These are phyloP conservation scores for pig (Sus scrofa) DNA, from an alignment of 2,113 vertebrate species.

Conservation along the genomic window DNA sequence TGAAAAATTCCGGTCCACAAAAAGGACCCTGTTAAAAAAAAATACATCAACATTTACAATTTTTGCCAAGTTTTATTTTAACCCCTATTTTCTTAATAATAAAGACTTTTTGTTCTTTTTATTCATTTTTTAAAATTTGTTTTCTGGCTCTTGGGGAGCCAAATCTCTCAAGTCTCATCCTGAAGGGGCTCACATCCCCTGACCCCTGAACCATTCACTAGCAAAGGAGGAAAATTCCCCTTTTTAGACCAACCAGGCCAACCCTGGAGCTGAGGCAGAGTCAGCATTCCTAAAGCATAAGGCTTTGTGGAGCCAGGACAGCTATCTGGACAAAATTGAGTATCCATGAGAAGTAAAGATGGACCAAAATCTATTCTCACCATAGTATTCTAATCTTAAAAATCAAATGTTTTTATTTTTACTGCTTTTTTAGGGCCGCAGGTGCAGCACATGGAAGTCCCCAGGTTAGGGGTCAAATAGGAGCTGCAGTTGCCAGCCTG, in stretches of 20 bases:
- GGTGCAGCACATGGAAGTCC: no score
- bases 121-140: not conserved
- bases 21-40: not conserved
- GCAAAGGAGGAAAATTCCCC: not conserved
- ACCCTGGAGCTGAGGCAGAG: rapidly evolving
- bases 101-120: not conserved
- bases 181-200: not conserved
- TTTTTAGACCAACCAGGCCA: not conserved
- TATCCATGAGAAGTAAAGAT: not conserved
- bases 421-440: no score
- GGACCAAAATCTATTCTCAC: not conserved
- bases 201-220: not conserved
- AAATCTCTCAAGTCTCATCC: not conserved
- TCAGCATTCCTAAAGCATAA: not conserved
- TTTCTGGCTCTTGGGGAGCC: not conserved
- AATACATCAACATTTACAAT: not conserved
- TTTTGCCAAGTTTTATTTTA: not conserved
- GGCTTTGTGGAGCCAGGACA: not conserved
- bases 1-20: not conserved
- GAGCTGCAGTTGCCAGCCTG: no score
- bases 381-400: not conserved
- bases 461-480: no score
- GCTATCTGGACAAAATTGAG: not conserved
- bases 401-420: not conserved
- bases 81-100: not conserved